These are phyloP conservation scores for Anoplius nigerrimus DNA, from an alignment of 2,888 invertebrate genomes.

Conservation along the genomic window DNA sequence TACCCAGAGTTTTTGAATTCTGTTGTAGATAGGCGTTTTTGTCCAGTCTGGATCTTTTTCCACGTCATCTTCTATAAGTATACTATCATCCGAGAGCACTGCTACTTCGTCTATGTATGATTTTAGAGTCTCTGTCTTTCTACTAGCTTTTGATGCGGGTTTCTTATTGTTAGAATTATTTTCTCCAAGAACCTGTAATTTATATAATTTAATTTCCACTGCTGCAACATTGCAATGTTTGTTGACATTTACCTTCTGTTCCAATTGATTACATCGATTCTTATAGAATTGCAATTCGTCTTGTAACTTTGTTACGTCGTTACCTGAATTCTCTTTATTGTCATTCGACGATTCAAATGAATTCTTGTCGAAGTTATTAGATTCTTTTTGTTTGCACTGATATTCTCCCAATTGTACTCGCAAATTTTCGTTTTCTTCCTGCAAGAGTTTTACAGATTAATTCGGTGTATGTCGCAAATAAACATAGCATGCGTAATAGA, in stretches of 20 bases:
- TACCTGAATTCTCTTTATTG: not conserved
- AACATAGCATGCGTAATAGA: not conserved
- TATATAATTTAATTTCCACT: not conserved
- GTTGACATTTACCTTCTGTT: conserved; percentile 26
- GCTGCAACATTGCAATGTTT: not conserved
- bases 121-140: not conserved
- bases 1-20: conserved; percentile 67
- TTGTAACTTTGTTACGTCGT: conserved; percentile 44
- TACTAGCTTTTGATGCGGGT: not conserved
- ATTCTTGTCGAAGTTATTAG: too few species aligned
- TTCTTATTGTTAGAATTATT: conserved; percentile 7
- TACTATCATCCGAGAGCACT: conserved; percentile 52
- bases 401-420: not conserved
- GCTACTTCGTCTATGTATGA: conserved; percentile 23
- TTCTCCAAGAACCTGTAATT: conserved; percentile 21
- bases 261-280: conserved; percentile 50
- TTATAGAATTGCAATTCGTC: conserved; percentile 58
- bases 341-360: too few species aligned
- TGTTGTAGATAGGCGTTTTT: conserved; percentile 81
- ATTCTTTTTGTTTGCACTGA: not conserved
- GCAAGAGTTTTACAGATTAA: not conserved
- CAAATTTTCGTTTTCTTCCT: not conserved
- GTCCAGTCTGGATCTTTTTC: conserved; percentile 83
- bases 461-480: too few species aligned
- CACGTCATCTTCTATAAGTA: conserved; percentile 67